Evolutionary conservation across 2,797 vertebrate species (phyloP), one percentile per base, ranked within the genome.

Genomic region (Ataeniobius toweri): DNA sequence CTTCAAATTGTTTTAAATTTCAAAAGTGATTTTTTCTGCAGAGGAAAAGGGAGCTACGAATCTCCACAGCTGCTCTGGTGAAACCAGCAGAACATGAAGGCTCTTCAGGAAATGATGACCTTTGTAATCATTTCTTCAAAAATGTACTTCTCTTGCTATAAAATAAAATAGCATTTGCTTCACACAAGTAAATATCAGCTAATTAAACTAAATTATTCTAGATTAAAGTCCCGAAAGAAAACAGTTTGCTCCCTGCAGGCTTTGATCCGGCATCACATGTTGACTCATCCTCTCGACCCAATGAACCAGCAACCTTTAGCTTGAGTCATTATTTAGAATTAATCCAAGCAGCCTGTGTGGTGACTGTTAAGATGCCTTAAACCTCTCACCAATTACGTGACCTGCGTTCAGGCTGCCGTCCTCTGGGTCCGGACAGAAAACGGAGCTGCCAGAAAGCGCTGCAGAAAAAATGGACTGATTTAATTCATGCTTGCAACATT

Each of bases 391-490:
- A 0, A 80, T 88, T 56, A 90, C 61, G 73, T 83, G 76, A 31
- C 88, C 77, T 12, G 86, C 0, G 69, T 58, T 81, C 0, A 55
- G 85, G 71, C 86, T 72, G 20, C 80, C 58, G 63, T 71, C 83
- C 79, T 90, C 90, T 0, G 88, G 89, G 83, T 93, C 86, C 18
- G 73, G 91, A 82, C 93, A 94, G 78, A 92, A 88, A 46, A 92
- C 22, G 44, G 85, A 83, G 77, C 56, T 39, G 13, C 76, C 51
- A 3, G 83, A 36, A 7, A 84, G 56, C 0, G 44, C 94, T 95
- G 85, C 24, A 55, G 72, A 83, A 28, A 12, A 50, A 55, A 24
- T 1, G 48, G 6, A 13, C 26, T 16, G 12, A 75, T 65, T 41
- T 69, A 0, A 69, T 73, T 53, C 28, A 71, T 36, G 24, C 7